These are phyloP conservation scores for Drosophila orosa DNA, from an alignment of 1,140 invertebrate species.

Conservation along the genomic window DNA sequence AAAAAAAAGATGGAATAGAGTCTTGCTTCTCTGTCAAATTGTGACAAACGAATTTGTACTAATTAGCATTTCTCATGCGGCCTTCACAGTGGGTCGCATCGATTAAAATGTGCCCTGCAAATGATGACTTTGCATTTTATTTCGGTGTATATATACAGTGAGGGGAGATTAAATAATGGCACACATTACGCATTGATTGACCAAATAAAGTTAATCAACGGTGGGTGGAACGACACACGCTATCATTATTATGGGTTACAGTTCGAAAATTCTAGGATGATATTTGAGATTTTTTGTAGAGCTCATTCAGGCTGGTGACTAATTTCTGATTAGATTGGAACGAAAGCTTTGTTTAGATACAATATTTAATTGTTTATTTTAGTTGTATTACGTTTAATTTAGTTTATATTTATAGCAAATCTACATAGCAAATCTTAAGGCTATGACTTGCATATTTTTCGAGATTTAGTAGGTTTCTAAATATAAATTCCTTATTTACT, in stretches of 20 bases:
- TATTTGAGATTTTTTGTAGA: not conserved
- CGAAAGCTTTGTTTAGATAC: not conserved
- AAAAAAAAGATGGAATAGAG: conserved; percentile 35
- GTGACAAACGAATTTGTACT: conserved; percentile 64
- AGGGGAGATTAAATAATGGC: conserved; percentile 13
- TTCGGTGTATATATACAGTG: not conserved
- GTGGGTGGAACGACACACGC: not conserved
- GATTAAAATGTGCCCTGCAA: conserved; percentile 27
- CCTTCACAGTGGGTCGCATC: conserved; percentile 51
- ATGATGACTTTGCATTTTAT: conserved; percentile 26
- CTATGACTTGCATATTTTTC: not conserved
- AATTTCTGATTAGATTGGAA: not conserved
- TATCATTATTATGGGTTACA: conserved; percentile 10
- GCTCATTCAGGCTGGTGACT: not conserved
- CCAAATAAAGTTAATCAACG: conserved; percentile 11
- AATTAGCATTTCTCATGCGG: conserved; percentile 66
- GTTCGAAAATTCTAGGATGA: conserved; percentile 1
- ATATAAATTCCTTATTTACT: not conserved
- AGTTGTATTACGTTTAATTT: not conserved
- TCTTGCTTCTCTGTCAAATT: conserved; percentile 51
- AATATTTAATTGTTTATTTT: no score
- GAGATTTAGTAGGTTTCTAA: not conserved
- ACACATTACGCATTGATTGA: conserved; percentile 7
- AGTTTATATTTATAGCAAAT: not conserved
- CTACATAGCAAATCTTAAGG: not conserved